A percentile compares a stretch with the other conserved stretches of the same genome.
These are phyloP conservation scores for Cherax quadricarinatus DNA, from an alignment of 1,140 invertebrate genomes.

Conservation along the genomic window DNA sequence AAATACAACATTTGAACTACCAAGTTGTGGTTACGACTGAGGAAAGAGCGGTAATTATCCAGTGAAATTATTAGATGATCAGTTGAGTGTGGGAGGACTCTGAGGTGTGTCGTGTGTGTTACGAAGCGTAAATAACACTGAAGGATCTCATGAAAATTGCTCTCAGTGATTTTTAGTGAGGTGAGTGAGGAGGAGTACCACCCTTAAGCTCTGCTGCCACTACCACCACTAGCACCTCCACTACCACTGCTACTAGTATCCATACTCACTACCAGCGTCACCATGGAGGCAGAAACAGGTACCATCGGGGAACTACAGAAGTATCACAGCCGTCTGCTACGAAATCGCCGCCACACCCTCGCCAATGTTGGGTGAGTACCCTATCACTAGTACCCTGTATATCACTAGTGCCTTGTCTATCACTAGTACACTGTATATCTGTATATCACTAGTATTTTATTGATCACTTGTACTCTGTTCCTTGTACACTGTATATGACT, in stretches of 20 bases:
- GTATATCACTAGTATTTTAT: not conserved
- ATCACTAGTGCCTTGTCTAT: not conserved
- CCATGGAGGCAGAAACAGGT: slow-evolving; percentile 58
- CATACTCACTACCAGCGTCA: not conserved
- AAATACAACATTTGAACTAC: no score
- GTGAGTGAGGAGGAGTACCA: not conserved
- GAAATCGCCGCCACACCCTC: slow-evolving; percentile 44
- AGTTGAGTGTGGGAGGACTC: no score
- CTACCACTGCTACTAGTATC: not conserved
- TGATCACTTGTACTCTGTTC: not conserved
- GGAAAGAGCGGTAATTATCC: no score
- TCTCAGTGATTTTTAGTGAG: no score
- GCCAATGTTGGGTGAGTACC: slow-evolving; percentile 54
- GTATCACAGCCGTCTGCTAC: slow-evolving; percentile 52
- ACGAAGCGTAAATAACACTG: no score
- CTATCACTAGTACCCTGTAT: not conserved
- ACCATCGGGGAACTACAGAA: slow-evolving; percentile 54
- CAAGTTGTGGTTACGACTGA: no score
- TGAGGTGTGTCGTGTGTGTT: no score
- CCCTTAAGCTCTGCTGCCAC: no score
- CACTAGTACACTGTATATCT: not conserved
- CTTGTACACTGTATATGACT: no score
- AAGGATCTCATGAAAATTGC: no score
- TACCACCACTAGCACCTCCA: not conserved
- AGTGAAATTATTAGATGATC: no score